phyloP scores from a whole-genome alignment of 2,113 vertebrate genomes.

The Aegotheles bennettii region DNA sequence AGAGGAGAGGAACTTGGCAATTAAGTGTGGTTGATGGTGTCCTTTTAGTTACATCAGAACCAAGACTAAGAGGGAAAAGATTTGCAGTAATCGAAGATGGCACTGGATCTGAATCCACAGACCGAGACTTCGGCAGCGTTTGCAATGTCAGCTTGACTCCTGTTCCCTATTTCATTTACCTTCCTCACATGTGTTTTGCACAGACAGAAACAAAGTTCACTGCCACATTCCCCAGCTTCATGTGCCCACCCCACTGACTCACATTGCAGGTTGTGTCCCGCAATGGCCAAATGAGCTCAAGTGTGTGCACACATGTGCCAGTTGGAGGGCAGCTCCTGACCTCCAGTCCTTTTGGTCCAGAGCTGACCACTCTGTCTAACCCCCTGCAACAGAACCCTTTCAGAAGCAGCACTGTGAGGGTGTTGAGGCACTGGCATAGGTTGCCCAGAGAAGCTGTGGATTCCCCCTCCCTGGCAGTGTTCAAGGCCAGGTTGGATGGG shows the following conservation, averaged over 20 bases:
- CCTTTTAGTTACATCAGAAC: not conserved
- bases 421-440: too few relatives aligned
- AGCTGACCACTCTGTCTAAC: not conserved
- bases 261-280: not conserved
- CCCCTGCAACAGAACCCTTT: not conserved
- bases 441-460: too few relatives aligned
- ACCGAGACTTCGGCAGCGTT: not conserved
- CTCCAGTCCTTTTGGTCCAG: not conserved
- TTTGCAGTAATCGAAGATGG: not conserved
- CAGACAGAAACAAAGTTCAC: not conserved
- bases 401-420: not conserved
- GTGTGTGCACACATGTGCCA: rapidly evolving
- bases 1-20: not conserved
- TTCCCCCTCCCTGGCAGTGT: too few relatives aligned
- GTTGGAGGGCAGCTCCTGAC: not conserved
- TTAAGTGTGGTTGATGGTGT: not conserved
- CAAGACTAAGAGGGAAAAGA: not conserved
- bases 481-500: too few relatives aligned
- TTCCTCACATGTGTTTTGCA: not conserved
- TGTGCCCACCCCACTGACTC: rapidly evolving
- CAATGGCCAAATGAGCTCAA: not conserved
- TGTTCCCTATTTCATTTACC: not conserved
- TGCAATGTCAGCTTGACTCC: not conserved
- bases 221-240: not conserved
- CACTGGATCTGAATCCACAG: not conserved